Evolutionary conservation across 2,797 vertebrate genomes (phyloP), one percentile per base, ranked within the genome.

Genomic region (Odontamblyopus lacepedii): DNA sequence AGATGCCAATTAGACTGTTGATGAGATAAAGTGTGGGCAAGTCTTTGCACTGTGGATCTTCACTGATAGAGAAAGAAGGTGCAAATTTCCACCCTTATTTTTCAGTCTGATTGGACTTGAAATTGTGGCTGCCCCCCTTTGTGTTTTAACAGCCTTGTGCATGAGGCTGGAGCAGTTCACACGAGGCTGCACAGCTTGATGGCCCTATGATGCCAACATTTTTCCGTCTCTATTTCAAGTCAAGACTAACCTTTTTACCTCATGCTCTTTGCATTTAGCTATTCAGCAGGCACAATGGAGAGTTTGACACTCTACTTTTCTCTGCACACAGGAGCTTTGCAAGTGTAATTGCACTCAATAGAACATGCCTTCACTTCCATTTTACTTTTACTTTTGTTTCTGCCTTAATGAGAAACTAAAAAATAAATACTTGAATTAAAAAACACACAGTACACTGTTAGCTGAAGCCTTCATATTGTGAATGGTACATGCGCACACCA

Each of bases 251-350:
- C 55, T 15, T 78, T 78, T 82, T 66, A 68, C 67, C 38, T 70
- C 15, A 11, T 70, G 74, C 56, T 7, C 51, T 72, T 50, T 75
- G 44, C 67, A 59, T 32, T 71, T 27, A 1, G 26, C 15, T 5
- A 0, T 66, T 73, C 63, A 72, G 15, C 55, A 41, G 16, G 56
- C 66, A 55, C 64, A 60, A n/a, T 29, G 64, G 69, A 72, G 67
- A 67, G 69, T 44, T 78, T 30, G 35, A 78, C 67, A 32, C 56
- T 71, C 65, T 30, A 60, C 66, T 76, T 64, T 62, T 77, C 63
- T 77, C 70, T 63, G 30, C 18, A 9, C 70, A 73, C 63, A 69
- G 7, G 15, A 78, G 76, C 75, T 76, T 61, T 70, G 77, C 68
- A 71, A 2, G 44, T 48, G 44, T 16, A 44, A 44, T 48, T 48